These are phyloP conservation scores for Lasioglossum zephyrum DNA, from an alignment of 2,888 invertebrate genomes.

Conservation along the genomic window DNA sequence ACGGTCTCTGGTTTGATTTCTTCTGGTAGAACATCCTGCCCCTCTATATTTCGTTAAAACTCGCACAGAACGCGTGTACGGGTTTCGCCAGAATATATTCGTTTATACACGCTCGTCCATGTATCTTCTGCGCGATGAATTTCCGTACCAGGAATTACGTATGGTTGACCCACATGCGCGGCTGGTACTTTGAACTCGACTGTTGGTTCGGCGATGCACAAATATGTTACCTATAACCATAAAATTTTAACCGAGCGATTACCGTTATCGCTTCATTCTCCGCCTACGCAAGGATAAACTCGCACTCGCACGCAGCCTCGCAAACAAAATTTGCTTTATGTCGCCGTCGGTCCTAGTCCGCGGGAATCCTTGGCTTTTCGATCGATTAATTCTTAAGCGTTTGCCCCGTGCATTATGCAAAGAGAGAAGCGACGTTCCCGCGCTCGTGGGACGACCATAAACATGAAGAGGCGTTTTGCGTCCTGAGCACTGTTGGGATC, in stretches of 20 bases:
- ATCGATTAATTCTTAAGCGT: slow-evolving; percentile 2
- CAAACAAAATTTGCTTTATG: slow-evolving; percentile 33
- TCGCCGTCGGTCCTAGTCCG: slow-evolving; percentile 8
- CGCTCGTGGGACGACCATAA: not conserved
- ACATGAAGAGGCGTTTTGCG: not conserved
- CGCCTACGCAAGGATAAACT: slow-evolving; percentile 27
- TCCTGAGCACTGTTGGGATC: not conserved
- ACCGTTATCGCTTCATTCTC: slow-evolving; percentile 42
- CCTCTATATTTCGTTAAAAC: not conserved
- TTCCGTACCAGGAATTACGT: slow-evolving; percentile 27
- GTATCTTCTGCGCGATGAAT: slow-evolving; percentile 23
- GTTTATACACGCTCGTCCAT: too few species aligned
- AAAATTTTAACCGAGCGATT: slow-evolving; percentile 52
- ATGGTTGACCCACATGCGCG: slow-evolving; percentile 31
- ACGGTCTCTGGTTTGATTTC: slow-evolving; percentile 1
- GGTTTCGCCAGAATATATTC: not conserved
- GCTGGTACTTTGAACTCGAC: slow-evolving; percentile 19
- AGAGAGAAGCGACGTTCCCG: not conserved
- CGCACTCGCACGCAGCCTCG: not conserved
- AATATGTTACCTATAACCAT: slow-evolving; percentile 44
- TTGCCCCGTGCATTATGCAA: not conserved
- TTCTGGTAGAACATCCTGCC: not conserved
- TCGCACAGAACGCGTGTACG: not conserved
- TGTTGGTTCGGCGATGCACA: slow-evolving; percentile 32
- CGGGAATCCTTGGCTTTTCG: not conserved